Evolutionary conservation across 2,797 vertebrate genomes (phyloP).

Genomic region (Syndactyla subalaris): DNA sequence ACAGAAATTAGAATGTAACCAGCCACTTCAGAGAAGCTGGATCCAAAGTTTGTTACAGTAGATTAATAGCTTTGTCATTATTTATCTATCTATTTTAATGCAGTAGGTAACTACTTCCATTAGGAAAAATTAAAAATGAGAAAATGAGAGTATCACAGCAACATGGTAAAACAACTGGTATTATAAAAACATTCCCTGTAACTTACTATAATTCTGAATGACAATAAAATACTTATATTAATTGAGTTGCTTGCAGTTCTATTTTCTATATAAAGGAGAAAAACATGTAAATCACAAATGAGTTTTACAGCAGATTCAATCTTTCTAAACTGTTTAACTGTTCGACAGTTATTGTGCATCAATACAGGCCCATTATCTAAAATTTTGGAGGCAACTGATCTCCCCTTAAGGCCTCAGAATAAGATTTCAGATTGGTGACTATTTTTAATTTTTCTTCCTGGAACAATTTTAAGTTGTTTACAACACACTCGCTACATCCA

Average conservation of each 20-base stretch:
- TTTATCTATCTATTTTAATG: neutral
- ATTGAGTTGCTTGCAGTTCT: neutral
- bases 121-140: neutral
- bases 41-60: constrained; percentile 14
- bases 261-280: neutral
- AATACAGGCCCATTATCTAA: neutral
- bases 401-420: neutral
- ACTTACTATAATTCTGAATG: neutral
- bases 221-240: neutral
- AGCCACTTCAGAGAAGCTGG: constrained; percentile 17
- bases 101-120: neutral
- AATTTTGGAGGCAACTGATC: neutral
- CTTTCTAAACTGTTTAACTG: neutral
- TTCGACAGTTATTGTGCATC: neutral
- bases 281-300: neutral
- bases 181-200: neutral
- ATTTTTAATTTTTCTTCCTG: neutral
- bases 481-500: neutral
- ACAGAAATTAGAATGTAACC: constrained; percentile 57
- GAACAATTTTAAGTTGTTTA: neutral
- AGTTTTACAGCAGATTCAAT: neutral
- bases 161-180: neutral
- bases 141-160: neutral
- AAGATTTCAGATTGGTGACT: neutral
- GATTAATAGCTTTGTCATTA: neutral